Base-by-base conservation (phyloP, 2,797 vertebrate genomes). In the Molossus molossus region DNA sequence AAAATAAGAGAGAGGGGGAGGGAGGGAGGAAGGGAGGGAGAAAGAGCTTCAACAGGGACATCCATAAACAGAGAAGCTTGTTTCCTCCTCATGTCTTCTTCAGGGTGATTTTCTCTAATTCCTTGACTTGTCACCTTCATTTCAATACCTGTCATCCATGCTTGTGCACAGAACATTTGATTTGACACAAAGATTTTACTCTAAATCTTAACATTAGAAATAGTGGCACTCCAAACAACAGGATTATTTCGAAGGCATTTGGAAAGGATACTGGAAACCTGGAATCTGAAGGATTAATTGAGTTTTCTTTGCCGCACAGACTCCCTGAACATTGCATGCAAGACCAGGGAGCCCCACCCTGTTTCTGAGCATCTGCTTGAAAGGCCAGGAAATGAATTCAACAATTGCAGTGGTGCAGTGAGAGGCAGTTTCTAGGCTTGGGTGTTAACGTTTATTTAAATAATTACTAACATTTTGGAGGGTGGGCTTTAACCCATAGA, bases 331-430 rank as follows among this genome's bases (percentile, higher is more conserved):
- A 57, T 76, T 60, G 76, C 88, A 1, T 58, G 80, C 72, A 25
- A 86, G 95, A 75, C 64, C 82, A n/a, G 84, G 14, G 87, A 94
- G 94, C 96, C 95, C 96, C 96, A 96, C 97, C 97, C 92, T 96
- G 92, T 94, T 97, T 91, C 93, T 77, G 64, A 88, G 92, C 87
- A 93, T 97, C 97, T 96, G 96, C 96, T 75, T 91, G 96, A 89
- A 94, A 97, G 96, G 73, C 91, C 91, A 89, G 83, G 70, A 57
- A 84, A 95, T 87, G 87, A 89, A 94, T 91, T 90, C 55, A 3
- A 94, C 81, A 48, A 21, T 91, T 96, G 96, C 96, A 91, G 89
- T 96, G 94, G 87, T 96, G 90, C 95, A 92, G 90, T 50, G 93
- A 60, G 60, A 93, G 90, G 94, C 91, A n/a, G 73, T 9, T 58